Conservation (phyloP, 64 coral and sea anemone species). For the Actinia tenebrosa region DNA sequence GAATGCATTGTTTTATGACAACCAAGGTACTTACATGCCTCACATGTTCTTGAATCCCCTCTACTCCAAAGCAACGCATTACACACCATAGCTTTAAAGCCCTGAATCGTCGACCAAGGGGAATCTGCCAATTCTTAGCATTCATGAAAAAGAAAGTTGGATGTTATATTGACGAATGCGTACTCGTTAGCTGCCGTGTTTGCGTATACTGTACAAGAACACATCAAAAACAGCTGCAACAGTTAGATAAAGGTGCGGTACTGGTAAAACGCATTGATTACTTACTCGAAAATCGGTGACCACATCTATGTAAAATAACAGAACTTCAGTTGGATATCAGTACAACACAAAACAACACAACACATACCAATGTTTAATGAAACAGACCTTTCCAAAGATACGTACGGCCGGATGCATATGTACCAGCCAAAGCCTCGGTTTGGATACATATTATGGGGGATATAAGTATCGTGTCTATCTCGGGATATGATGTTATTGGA, state of each 20-base stretch:
- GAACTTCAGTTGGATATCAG: background rate
- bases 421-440: no score
- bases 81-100: conserved; percentile 29
- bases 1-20: background rate
- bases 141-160: background rate
- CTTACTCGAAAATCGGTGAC: conserved; percentile 31
- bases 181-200: no score
- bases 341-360: background rate
- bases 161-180: no score
- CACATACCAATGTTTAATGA: background rate
- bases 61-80: background rate
- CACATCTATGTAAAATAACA: background rate
- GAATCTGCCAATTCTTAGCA: conserved; percentile 20
- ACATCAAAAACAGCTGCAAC: no score
- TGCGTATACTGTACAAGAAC: no score
- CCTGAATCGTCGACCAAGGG: conserved; percentile 15
- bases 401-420: no score
- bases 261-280: background rate
- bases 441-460: no score
- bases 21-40: background rate
- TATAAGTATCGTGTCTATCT: no score
- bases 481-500: no score
- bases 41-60: conserved; percentile 1
- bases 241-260: no score
- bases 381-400: no score